Conservation (phyloP, 1,140 invertebrate species). For the Sminthurinus signatus region DNA sequence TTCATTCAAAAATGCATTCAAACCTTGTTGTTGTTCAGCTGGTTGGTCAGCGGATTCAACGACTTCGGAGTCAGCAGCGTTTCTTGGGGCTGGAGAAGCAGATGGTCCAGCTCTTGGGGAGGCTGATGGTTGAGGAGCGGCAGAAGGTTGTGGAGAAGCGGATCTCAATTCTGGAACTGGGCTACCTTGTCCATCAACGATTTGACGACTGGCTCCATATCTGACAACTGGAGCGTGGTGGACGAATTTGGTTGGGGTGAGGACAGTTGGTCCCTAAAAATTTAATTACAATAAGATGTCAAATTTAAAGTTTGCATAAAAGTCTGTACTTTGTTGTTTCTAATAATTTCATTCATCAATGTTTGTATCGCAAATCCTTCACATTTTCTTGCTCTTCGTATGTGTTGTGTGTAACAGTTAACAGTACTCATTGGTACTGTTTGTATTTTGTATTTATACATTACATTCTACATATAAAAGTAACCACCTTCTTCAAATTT, state of each 20-base stretch:
- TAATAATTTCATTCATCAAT: too few relatives aligned
- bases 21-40: slow-evolving; percentile 13
- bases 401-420: too few relatives aligned
- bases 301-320: too few relatives aligned
- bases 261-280: slow-evolving; percentile 48
- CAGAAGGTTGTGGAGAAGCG: slow-evolving; percentile 16
- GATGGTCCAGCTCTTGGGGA: slow-evolving; percentile 20
- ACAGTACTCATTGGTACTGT: too few relatives aligned
- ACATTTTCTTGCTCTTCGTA: too few relatives aligned
- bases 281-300: too few relatives aligned
- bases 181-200: slow-evolving; percentile 33
- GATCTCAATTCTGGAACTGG: slow-evolving; percentile 40
- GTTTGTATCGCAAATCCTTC: too few relatives aligned
- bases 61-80: neutral
- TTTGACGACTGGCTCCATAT: slow-evolving; percentile 36
- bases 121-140: slow-evolving; percentile 17
- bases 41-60: slow-evolving; percentile 13
- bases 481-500: too few relatives aligned
- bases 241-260: slow-evolving; percentile 42
- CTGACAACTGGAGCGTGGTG: slow-evolving; percentile 40
- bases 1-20: too few relatives aligned
- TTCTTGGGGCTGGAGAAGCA: neutral
- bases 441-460: too few relatives aligned
- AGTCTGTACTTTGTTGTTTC: too few relatives aligned
- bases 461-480: too few relatives aligned